Base-by-base conservation (phyloP, 2,113 vertebrate species). In the Balaenoptera acutorostrata region DNA sequence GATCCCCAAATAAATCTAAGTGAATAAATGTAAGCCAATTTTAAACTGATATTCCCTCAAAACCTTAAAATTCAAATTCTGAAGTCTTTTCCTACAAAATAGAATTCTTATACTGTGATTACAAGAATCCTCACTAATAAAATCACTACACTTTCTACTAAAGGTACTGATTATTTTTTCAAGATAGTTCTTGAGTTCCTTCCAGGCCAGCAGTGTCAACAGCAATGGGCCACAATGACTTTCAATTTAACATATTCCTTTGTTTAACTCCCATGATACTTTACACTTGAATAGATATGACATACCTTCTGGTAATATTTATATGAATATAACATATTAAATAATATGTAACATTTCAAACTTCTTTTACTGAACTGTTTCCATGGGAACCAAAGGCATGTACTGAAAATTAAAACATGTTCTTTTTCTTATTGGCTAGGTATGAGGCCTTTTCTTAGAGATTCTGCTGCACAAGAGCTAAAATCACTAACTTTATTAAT, bases 271-370 rank as follows among this genome's bases (percentile, higher is more conserved):
- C 96, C 94, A 93, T 95, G 96, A 87, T 97, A 96, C 92, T 98
- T 97, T 95, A 97, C 52, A 97, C 92, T 98, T 97, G 95, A 99
- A 98, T 61, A 98, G 93, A 98, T 98, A 97, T 97, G 98, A 98
- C 96, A 98, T 98, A 97, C 98, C 93, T 98, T 98, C 96, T 98
- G 97, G 97, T 93, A 98, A 98, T 95, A 98, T 98, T 99, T 98
- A 96, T 98, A 98, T 98, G 93, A 98, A 93, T 96, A 97, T 97
- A 90, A 97, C 95, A 93, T 97, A 99, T 98, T 98, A 98, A 98
- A 98, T 98, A 98, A 97, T 98, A 98, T 93, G 97, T 97, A 98
- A 87, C 77, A 93, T 97, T 98, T 98, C 97, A 98, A 98, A 97
- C 52, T 88, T 97, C 36, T 97, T 98, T 97, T 95, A 87, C 74